Conservation (phyloP, 1,140 invertebrate genomes). For the Platyscapa corneri region DNA sequence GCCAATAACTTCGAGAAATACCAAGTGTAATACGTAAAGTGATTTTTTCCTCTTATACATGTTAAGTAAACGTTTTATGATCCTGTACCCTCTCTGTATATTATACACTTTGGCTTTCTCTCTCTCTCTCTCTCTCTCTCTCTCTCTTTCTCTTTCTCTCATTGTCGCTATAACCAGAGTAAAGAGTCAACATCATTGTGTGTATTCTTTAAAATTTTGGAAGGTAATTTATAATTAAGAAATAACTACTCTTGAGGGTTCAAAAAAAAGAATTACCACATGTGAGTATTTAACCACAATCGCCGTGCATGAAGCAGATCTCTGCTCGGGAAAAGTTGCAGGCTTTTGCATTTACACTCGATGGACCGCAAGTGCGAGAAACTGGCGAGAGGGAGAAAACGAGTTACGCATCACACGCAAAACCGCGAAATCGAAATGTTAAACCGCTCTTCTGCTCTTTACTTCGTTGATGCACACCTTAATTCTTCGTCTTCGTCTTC, state of each 20-base stretch:
- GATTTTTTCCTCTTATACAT: background rate
- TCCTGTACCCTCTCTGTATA: background rate
- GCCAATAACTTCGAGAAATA: background rate
- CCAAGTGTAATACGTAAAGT: background rate
- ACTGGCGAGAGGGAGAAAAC: background rate
- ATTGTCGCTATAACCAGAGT: background rate
- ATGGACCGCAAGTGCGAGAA: background rate
- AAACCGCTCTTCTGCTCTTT: background rate
- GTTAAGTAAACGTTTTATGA: background rate
- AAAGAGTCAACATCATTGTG: background rate
- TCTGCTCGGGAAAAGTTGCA: background rate
- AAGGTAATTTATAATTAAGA: conserved; percentile 1
- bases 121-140: too few relatives aligned
- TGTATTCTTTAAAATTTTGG: background rate
- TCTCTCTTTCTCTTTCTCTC: too few relatives aligned
- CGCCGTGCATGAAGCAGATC: background rate
- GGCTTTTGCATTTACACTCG: background rate
- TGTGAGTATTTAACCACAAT: background rate
- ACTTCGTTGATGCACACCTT: background rate
- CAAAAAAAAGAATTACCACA: background rate
- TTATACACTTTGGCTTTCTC: too few relatives aligned
- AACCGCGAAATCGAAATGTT: conserved; percentile 2
- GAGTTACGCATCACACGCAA: background rate
- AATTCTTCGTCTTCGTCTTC: background rate
- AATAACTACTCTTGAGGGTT: background rate